Percentiles rank a stretch among this genome's conserved stretches.
phyloP scores from a whole-genome alignment of 2,888 invertebrate species.

The Himalopsyche tibetana region DNA sequence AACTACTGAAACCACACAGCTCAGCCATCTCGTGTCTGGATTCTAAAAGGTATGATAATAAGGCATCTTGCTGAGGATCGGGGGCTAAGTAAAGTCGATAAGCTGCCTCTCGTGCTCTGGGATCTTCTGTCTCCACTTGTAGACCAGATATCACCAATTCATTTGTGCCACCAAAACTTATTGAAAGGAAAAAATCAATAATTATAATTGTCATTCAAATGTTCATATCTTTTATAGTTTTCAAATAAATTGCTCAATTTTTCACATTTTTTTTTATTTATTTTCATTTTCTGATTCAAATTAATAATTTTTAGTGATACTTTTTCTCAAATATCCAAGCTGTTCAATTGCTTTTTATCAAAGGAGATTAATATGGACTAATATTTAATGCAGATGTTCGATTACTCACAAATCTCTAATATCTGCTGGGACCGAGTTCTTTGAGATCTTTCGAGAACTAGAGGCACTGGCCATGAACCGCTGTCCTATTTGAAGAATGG shows the following conservation, averaged over 20 bases:
- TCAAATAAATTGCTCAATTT: too few relatives aligned
- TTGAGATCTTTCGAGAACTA: slow-evolving; percentile 81
- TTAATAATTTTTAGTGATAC: too few relatives aligned
- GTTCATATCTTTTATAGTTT: not conserved
- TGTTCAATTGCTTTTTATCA: too few relatives aligned
- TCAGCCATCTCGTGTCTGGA: slow-evolving; percentile 88
- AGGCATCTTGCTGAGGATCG: slow-evolving; percentile 84
- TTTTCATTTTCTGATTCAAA: too few relatives aligned
- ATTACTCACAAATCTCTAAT: slow-evolving; percentile 82
- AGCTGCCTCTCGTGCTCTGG: slow-evolving; percentile 89
- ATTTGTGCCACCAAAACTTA: slow-evolving; percentile 80
- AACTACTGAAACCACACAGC: slow-evolving; percentile 93
- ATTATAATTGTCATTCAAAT: not conserved
- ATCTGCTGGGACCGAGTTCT: slow-evolving; percentile 82
- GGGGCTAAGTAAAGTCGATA: slow-evolving; percentile 91
- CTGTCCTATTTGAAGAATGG: slow-evolving; percentile 89
- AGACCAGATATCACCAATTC: slow-evolving; percentile 88
- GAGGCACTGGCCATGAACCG: slow-evolving; percentile 87
- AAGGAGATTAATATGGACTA: too few relatives aligned
- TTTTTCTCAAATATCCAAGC: too few relatives aligned
- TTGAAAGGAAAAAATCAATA: not conserved
- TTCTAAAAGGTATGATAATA: slow-evolving; percentile 84
- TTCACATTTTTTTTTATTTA: too few relatives aligned
- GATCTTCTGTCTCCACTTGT: slow-evolving; percentile 88
- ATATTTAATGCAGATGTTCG: not conserved